These are phyloP conservation scores for Fregata magnificens DNA, from an alignment of 2,113 vertebrate species.

Conservation along the genomic window DNA sequence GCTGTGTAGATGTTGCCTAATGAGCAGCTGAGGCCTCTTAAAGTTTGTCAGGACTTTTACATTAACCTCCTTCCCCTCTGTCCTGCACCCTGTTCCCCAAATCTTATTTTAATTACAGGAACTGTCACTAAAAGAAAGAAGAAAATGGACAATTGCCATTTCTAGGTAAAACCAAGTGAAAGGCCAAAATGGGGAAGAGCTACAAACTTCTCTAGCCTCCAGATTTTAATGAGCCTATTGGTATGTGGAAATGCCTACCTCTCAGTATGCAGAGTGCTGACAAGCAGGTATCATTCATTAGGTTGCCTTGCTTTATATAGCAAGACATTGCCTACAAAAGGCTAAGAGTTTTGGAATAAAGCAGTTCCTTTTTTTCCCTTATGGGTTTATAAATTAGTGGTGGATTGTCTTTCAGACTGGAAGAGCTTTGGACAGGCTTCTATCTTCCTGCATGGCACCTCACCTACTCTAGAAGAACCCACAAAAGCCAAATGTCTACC, in stretches of 20 bases:
- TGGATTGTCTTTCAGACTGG: not conserved
- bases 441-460: not conserved
- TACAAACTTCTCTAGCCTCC: not conserved
- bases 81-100: not conserved
- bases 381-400: not conserved
- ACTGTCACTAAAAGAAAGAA: not conserved
- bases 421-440: not conserved
- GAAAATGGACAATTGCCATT: not conserved
- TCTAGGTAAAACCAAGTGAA: not conserved
- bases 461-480: not conserved
- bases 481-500: not conserved
- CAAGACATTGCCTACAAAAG: not conserved
- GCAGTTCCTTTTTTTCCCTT: not conserved
- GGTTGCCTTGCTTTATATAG: not conserved
- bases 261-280: not conserved
- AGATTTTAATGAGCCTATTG: constrained; percentile 1
- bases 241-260: not conserved
- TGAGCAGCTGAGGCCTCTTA: not conserved
- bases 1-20: not conserved
- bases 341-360: not conserved
- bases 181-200: not conserved
- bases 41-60: not conserved
- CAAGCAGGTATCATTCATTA: not conserved
- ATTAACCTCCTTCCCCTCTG: not conserved
- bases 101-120: not conserved